phyloP scores from a whole-genome alignment of 1,140 invertebrate genomes.

The Drosophila kurseongensis region DNA sequence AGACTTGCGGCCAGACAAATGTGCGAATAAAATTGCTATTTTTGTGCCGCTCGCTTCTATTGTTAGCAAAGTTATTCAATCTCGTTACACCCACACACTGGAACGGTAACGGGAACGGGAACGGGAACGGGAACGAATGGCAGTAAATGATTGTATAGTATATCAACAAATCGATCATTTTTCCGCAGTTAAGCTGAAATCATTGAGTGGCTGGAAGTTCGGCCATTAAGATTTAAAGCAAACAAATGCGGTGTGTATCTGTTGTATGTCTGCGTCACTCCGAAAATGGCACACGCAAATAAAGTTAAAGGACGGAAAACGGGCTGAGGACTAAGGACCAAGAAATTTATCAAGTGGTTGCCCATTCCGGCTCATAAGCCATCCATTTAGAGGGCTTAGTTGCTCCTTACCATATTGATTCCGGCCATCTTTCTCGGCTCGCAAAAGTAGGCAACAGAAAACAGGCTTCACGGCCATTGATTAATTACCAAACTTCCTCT shows the following conservation, averaged over 20 bases:
- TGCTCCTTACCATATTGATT: conserved; percentile 21
- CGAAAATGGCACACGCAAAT: conserved; percentile 29
- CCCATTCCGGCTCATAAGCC: conserved; percentile 53
- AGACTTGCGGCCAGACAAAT: conserved; percentile 52
- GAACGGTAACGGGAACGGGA: conserved; percentile 4
- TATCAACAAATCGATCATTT: conserved; percentile 53
- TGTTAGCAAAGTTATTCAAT: conserved; percentile 57
- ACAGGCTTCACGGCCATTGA: conserved; percentile 24
- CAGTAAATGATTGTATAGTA: conserved; percentile 27
- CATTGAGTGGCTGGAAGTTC: conserved; percentile 23
- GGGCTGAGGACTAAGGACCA: neutral
- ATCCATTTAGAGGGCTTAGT: conserved; percentile 32
- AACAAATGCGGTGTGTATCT: conserved; percentile 33
- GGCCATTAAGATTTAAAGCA: conserved; percentile 35
- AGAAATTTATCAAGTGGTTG: conserved; percentile 61
- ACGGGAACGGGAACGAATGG: conserved; percentile 28
- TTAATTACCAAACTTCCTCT: conserved; percentile 49
- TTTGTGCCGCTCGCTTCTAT: conserved; percentile 64
- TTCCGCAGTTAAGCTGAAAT: conserved; percentile 37
- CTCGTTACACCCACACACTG: conserved; percentile 12
- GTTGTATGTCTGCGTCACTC: conserved; percentile 51
- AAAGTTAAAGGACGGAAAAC: conserved; percentile 7
- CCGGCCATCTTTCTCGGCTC: conserved; percentile 23
- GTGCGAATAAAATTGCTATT: conserved; percentile 65
- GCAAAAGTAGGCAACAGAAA: conserved; percentile 42